Evolutionary conservation across 2,888 invertebrate genomes (phyloP).

Genomic region (Cheilosia urbana): DNA sequence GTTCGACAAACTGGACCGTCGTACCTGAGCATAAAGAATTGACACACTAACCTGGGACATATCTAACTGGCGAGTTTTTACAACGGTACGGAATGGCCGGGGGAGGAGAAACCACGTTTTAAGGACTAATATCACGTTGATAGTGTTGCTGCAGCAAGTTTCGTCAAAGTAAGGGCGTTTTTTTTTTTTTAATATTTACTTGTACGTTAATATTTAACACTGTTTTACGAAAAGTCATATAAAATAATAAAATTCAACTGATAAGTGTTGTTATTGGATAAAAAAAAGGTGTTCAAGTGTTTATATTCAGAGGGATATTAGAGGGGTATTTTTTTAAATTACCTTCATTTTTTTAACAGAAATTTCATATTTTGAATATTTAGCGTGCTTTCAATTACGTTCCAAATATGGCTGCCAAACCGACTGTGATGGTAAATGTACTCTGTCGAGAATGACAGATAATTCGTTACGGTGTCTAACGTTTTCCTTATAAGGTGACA

Average conservation of each 20-base stretch:
- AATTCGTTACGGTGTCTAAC: constrained; percentile 21
- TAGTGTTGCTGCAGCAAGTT: constrained; percentile 61
- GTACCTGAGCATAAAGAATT: constrained; percentile 82
- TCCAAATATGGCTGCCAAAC: background rate
- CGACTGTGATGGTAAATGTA: background rate
- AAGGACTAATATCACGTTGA: constrained; percentile 74
- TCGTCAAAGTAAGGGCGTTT: constrained; percentile 16
- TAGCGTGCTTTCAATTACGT: no score
- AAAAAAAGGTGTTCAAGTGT: constrained; percentile 1
- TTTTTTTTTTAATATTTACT: constrained; percentile 27
- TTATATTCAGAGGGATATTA: background rate
- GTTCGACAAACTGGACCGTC: constrained; percentile 90
- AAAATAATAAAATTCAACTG: constrained; percentile 43
- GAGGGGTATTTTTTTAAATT: background rate
- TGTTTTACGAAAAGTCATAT: constrained; percentile 25
- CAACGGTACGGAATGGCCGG: background rate
- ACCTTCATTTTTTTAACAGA: background rate
- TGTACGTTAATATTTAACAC: constrained; percentile 61
- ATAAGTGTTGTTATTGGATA: constrained; percentile 8
- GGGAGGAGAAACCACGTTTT: constrained; percentile 18
- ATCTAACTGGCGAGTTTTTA: constrained; percentile 8
- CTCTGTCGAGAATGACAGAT: background rate
- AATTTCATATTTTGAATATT: no score
- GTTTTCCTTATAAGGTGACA: constrained; percentile 28
- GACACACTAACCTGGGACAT: constrained; percentile 32